Evolutionary conservation across 2,888 invertebrate genomes (phyloP), one percentile per base, ranked within the genome.

Genomic region (Tillus elongatus): DNA sequence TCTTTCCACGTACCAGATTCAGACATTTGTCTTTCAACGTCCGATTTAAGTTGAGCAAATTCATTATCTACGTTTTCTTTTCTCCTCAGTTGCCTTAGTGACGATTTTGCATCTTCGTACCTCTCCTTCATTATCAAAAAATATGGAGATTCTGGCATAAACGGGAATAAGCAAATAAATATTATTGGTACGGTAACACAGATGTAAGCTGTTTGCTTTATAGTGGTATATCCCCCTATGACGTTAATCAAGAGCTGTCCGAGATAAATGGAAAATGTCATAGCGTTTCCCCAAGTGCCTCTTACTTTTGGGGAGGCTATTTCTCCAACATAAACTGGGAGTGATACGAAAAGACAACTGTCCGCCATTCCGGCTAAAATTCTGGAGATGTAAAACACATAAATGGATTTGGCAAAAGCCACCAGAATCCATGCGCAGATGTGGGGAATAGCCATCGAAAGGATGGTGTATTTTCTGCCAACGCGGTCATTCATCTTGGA

Each of bases 131-230:
- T 56, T 2, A 58, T 35, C 13, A 46, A 47, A 35, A 45, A 58
- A 35, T 58, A 58, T 1, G 59, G 60, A 6, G 52, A 49, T 65
- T 82, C 82, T n/a, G 81, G 81, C 54, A 80, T 65, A 53, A 73
- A 73, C 28, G 29, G 34, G 19, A 50, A 44, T 15, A 36, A 27
- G 4, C 33, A 24, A 2, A 43, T 26, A 35, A 45, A 49, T 10
- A 46, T 14, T 27, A 50, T 30, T 2, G 41, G 36, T 3, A 45
- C 2, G 2, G 33, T 13, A 2, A 39, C 31, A 8, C 36, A 41
- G 6, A 47, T 37, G 19, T 37, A 33, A 10, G 49, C 46, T 2
- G 45, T 33, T 2, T 29, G 30, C 13, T 37, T 32, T 3, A 49
- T 40, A 13, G 15, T 27, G 2, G 36, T 28, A 13, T 36, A 40